phyloP scores from a whole-genome alignment of 2,113 vertebrate genomes.

The human (Homo sapiens) region DNA sequence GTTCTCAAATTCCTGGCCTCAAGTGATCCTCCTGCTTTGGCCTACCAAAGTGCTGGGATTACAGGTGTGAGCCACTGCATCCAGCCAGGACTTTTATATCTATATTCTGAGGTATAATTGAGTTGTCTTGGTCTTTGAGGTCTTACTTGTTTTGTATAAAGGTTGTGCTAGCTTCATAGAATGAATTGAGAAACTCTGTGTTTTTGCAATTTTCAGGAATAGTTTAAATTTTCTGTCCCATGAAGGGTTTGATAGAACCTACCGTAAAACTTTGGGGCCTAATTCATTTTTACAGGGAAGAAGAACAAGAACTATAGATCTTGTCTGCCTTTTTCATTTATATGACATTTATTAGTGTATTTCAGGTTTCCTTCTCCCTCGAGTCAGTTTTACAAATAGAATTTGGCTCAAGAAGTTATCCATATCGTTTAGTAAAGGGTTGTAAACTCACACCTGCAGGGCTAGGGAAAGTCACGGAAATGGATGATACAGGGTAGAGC shows the following conservation, averaged over 20 bases:
- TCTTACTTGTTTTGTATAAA: background rate
- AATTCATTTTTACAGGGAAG: background rate
- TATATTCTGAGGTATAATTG: background rate
- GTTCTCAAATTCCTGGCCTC: too few relatives aligned
- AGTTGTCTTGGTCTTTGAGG: background rate
- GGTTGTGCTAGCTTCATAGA: background rate
- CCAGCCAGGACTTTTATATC: background rate
- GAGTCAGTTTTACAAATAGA: background rate
- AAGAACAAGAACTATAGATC: background rate
- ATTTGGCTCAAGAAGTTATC: background rate
- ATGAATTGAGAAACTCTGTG: background rate
- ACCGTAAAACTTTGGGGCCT: background rate
- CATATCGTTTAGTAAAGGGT: background rate
- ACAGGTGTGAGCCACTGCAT: too few relatives aligned
- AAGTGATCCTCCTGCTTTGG: too few relatives aligned
- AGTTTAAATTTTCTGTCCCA: background rate
- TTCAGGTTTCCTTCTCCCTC: background rate
- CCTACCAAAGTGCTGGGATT: too few relatives aligned
- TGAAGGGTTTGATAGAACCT: background rate
- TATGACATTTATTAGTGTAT: background rate
- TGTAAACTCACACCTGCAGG: too few relatives aligned
- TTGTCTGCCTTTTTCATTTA: background rate
- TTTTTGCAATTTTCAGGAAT: background rate
- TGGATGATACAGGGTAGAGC: too few relatives aligned
- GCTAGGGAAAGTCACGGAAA: fast-evolving